A percentile compares a stretch with the other conserved stretches of the same genome.
These are phyloP conservation scores for Agelastica alni DNA, from an alignment of 2,888 invertebrate genomes.

Conservation along the genomic window DNA sequence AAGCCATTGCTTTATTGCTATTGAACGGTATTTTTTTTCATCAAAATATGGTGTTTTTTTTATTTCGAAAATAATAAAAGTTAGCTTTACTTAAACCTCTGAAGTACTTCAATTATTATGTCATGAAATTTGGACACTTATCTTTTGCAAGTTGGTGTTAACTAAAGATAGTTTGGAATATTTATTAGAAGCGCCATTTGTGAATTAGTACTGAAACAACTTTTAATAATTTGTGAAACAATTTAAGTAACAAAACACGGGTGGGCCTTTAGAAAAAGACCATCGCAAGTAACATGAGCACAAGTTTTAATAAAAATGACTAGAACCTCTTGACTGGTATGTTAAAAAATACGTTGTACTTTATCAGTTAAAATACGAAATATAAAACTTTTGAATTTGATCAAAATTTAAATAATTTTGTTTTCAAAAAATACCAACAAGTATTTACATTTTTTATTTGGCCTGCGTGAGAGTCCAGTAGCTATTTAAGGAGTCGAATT, in stretches of 20 bases:
- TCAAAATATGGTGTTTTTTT: no score
- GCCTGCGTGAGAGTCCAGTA: slow-evolving; percentile 6
- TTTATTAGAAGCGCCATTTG: no score
- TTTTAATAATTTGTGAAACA: background rate
- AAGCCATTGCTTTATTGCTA: no score
- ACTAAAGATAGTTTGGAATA: no score
- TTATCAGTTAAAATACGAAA: slow-evolving; percentile 23
- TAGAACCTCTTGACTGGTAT: slow-evolving; percentile 33
- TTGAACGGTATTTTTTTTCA: no score
- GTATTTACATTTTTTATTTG: slow-evolving; percentile 30
- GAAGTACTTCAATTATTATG: no score
- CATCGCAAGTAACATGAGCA: slow-evolving; percentile 9
- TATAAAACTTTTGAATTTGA: slow-evolving; percentile 31
- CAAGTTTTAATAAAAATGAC: slow-evolving; percentile 26
- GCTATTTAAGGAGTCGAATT: no score
- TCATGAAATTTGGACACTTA: no score
- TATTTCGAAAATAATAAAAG: no score
- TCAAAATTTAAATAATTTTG: slow-evolving; percentile 25
- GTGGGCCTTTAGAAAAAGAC: background rate
- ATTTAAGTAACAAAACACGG: slow-evolving; percentile 12
- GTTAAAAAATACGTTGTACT: slow-evolving; percentile 33
- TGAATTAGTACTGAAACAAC: no score
- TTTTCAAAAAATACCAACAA: slow-evolving; percentile 26
- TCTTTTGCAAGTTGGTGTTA: no score
- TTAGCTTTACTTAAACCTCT: no score